Evolutionary conservation across 2,113 vertebrate genomes (phyloP).

Genomic region (Psittacula cyanocephala): DNA sequence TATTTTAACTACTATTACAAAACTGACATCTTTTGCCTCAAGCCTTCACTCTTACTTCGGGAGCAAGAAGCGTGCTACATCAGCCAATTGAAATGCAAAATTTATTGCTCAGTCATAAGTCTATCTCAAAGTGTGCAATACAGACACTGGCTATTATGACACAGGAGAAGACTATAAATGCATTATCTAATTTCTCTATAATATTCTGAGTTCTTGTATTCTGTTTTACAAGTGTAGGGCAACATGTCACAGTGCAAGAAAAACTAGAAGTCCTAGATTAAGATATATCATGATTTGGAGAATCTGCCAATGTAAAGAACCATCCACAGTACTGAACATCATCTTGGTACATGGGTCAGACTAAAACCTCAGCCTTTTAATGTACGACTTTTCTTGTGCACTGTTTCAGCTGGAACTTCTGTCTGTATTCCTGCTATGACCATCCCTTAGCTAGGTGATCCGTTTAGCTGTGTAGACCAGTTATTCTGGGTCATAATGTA

Average conservation of each 20-base stretch:
- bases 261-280: not conserved
- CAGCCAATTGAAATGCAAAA: not conserved
- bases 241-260: not conserved
- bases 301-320: not conserved
- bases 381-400: accelerated
- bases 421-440: accelerated
- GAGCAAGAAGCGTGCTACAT: not conserved
- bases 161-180: not conserved
- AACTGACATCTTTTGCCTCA: not conserved
- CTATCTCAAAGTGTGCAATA: not conserved
- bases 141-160: not conserved
- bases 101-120: not conserved
- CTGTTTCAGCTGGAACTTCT: not conserved
- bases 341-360: accelerated
- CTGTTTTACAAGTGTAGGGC: not conserved
- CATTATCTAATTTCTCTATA: not conserved
- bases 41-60: not conserved
- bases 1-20: not conserved
- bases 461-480: not conserved
- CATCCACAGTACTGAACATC: not conserved
- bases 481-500: not conserved
- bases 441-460: not conserved
- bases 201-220: not conserved
- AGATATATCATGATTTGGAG: not conserved
- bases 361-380: not conserved